Base-by-base conservation (phyloP, 2,888 invertebrate genomes). In the Pegoplata infirma region DNA sequence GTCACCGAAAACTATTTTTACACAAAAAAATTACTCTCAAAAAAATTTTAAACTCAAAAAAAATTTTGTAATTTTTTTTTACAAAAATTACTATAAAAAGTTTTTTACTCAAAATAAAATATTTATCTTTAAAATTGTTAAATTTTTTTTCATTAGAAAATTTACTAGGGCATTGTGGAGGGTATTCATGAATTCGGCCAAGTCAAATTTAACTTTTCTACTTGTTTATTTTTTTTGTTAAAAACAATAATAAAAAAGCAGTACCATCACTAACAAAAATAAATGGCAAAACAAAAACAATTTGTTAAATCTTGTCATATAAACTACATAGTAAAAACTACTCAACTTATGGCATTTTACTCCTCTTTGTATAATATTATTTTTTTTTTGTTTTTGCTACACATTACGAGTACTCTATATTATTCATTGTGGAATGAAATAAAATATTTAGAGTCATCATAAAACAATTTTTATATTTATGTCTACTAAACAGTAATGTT, bases 401-500 rank as follows among this genome's bases (percentile, higher is more conserved):
- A 36, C n/a, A 25, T 17, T 56, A 47, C 16, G 6, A 5, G 19
- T 17, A 21, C 21, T 49, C 10, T 21, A 49, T 51, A 61, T 68
- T 75, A 63, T 68, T 68, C 55, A 63, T 63, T 75, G 21, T 63
- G 55, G 17, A 75, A 68, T n/a, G n/a, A n/a, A n/a, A n/a, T n/a
- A n/a, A n/a, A n/a, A n/a, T 40, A 68, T 63, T 68, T 63, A 61
- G 55, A 75, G 55, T 55, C 68, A 68, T 75, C 55, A 68, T 68
- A 63, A 63, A 68, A 61, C 36, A 56, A 51, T 5, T n/a, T 51
- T 53, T 68, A 47, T 51, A 66, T 53, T 25, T 46, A 66, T 25
- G 56, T 49, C 61, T 75, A 28, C 40, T 23, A 63, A 61, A 63
- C 68, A 75, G 61, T 68, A 47, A 68, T 56, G 21, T 75, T 47